Evolutionary conservation across 2,113 vertebrate species (phyloP), one percentile per base, ranked within the genome.

Genomic region (Myrmophylax atrothorax): DNA sequence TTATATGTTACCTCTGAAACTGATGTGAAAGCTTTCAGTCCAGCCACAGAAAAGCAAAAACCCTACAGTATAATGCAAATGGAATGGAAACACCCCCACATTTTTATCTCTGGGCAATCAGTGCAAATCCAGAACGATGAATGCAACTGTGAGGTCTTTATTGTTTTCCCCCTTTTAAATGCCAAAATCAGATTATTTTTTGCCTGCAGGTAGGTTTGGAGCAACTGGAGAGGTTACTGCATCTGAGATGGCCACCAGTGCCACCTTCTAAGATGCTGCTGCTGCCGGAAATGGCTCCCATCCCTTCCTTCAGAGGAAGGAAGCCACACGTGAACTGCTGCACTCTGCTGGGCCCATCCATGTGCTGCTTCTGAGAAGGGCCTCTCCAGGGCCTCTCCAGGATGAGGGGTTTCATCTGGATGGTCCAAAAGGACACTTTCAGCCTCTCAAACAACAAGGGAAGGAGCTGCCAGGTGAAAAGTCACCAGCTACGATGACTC

Each of bases 281-380:
- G 66, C 29, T 38, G 17, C 23, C 69, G 50, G 35, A 73, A 44
- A n/a, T 0, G 1, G 37, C 35, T 68, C 18, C 1, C 1, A 15
- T 5, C 55, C 53, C 49, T 22, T 47, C 47, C 38, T 72, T 40
- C 5, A 1, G 1, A 64, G 33, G 53, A 79, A 47, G 22, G 20
- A 83, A 6, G 20, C 23, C 28, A 49, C 22, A 70, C 0, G 0
- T 2, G 12, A 77, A 66, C 40, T 18, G 9, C 53, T 26, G 24
- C 52, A 20, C 15, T 67, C 35, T 33, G 6, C 56, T 56, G 8
- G 58, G 40, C 16, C 10, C 40, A 50, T 67, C 18, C 35, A 56
- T 4, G 38, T 0, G 3, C 29, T 25, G 12, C 12, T 50, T 60
- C 20, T 33, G 52, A 38, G 23, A 72, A 72, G 3, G 5, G 16